These are phyloP conservation scores for Macrotus californicus DNA, from an alignment of 2,113 vertebrate species.

Conservation along the genomic window DNA sequence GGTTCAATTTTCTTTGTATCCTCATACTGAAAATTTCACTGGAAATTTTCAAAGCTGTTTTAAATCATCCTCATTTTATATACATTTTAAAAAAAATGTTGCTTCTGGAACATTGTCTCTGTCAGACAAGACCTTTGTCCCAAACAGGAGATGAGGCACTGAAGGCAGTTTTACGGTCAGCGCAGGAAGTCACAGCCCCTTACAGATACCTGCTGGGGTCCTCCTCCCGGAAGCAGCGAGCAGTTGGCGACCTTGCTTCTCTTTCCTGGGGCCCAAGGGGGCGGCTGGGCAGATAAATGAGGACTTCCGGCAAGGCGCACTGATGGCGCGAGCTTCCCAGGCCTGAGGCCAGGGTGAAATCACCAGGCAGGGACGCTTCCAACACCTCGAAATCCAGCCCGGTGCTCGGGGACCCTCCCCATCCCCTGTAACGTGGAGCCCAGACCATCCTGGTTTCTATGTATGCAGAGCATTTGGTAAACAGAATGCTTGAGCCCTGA, in stretches of 20 bases:
- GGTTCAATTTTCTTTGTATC: not conserved
- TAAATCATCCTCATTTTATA: not conserved
- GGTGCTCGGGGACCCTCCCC: not conserved
- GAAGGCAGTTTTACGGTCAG: not conserved
- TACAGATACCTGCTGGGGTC: not conserved
- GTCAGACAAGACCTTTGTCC: not conserved
- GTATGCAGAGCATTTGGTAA: slow-evolving; percentile 58
- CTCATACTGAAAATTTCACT: not conserved
- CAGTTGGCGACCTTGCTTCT: not conserved
- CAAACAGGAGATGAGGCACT: not conserved
- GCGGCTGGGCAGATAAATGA: not conserved
- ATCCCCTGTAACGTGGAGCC: not conserved
- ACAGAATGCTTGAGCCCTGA: slow-evolving; percentile 64
- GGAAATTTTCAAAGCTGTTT: slow-evolving; percentile 12
- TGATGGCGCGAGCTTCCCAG: not conserved
- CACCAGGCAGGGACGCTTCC: not conserved
- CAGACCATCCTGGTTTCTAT: slow-evolving; percentile 27
- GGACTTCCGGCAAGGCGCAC: not conserved
- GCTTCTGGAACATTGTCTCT: not conserved
- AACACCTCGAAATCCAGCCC: not conserved
- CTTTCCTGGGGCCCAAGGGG: not conserved
- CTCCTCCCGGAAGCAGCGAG: not conserved
- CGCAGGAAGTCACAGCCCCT: not conserved
- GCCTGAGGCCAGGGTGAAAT: not conserved
- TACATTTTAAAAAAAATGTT: not conserved